Base-by-base conservation (phyloP, 2,113 vertebrate species). In the Campylorhamphus procurvoides region DNA sequence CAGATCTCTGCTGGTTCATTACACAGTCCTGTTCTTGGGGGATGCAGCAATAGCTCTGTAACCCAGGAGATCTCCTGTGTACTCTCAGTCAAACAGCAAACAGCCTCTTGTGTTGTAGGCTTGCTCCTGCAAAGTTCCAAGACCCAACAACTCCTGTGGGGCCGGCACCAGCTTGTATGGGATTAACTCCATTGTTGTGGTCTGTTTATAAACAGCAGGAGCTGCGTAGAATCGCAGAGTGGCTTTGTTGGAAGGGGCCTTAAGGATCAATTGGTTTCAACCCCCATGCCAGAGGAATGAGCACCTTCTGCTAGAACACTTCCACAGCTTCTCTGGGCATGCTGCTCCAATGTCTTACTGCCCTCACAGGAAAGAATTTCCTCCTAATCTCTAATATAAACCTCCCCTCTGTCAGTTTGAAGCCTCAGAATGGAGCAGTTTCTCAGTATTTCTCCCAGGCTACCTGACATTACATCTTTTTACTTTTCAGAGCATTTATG, bases 21-120 rank as follows among this genome's bases (percentile, higher is more conserved):
- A 4, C 1, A 0, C 12, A 6, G 27, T 35, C 16, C 52, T 59
- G 18, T 33, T 91, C 49, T 63, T 0, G 0, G 52, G 16, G 25
- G 44, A 14, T 50, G 4, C 12, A 50, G 47, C 0, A 1, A 8
- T 6, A 47, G 27, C 50, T 88, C 25, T 67, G 58, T 16, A 68
- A 66, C 8, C 44, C 35, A 2, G 52, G 44, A 80, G 58, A 60
- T 47, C 18, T n/a, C n/a, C 37, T 73, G 24, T 5, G 35, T 47
- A 2, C 1, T 67, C 25, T 72, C 47, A 62, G 3, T 24, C n/a
- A 10, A 20, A 37, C 37, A 40, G 10, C 1, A 7, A 37, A 69
- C 24, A n/a, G 15, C 44, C 63, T 29, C 15, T 78, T 15, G 37
- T 59, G 27, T 13, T 46, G 18, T 3, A 37, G 73, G 24, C 56